These are phyloP conservation scores for Drosophila nigrodunni DNA, from an alignment of 1,140 invertebrate genomes.

Conservation along the genomic window DNA sequence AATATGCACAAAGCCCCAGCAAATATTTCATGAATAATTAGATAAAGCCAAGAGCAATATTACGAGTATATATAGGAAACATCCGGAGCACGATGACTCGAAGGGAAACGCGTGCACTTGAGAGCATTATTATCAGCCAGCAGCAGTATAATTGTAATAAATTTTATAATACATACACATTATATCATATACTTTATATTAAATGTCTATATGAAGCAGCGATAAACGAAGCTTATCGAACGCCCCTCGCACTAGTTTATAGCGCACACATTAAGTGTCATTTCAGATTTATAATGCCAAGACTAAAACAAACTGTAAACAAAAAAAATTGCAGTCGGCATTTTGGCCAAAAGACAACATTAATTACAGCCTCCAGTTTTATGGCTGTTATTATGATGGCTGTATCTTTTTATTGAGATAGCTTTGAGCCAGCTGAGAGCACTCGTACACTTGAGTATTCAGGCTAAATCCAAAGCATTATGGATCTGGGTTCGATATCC, in stretches of 20 bases:
- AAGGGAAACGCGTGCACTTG: conserved; percentile 21
- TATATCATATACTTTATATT: not conserved
- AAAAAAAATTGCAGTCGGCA: not conserved
- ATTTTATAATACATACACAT: not conserved
- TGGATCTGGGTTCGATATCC: conserved; percentile 34
- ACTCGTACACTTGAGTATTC: not conserved
- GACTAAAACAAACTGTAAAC: too few relatives aligned
- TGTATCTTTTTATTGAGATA: conserved; percentile 1
- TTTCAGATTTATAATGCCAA: not conserved
- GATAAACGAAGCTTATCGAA: too few relatives aligned
- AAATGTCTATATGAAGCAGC: too few relatives aligned
- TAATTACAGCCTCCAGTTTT: conserved; percentile 9
- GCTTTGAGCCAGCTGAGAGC: conserved; percentile 14
- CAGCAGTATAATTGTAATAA: not conserved
- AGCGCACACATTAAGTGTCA: not conserved
- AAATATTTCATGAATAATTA: conserved; percentile 3
- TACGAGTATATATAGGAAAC: not conserved
- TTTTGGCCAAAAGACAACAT: conserved; percentile 4
- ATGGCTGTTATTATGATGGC: conserved; percentile 16
- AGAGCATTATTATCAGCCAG: conserved; percentile 7
- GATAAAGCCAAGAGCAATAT: conserved; percentile 2
- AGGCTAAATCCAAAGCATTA: conserved; percentile 17
- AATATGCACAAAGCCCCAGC: not conserved
- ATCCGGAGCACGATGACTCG: conserved; percentile 5
- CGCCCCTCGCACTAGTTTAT: too few relatives aligned